Base-by-base conservation (phyloP, 2,113 vertebrate species). In the Leiothrix lutea region DNA sequence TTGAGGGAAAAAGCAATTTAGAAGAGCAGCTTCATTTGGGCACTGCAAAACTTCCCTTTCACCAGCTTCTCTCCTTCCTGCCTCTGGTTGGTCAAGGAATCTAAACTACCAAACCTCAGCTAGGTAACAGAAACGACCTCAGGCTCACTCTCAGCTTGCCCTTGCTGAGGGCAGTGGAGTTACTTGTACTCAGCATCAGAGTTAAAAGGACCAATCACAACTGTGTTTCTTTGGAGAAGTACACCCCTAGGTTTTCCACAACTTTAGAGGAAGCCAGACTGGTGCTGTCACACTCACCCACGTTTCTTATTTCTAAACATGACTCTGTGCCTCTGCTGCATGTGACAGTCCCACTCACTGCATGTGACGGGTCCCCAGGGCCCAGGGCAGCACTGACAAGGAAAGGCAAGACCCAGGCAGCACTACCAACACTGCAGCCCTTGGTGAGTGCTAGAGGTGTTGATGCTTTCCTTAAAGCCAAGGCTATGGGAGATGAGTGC, bases 81-180 rank as follows among this genome's bases (percentile, higher is more conserved):
- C 28, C 38, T 14, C 51, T 2, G 1, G 4, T 2, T 67, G 16
- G 9, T 25, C 22, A 72, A 82, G n/a, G 62, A 86, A 80, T 53
- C 24, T 85, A 48, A 85, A 13, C 40, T 38, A 19, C 1, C 1
- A 0, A 5, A 29, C 8, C 36, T 79, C 40, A 57, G 1, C 28
- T 16, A 61, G 17, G 19, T 48, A 67, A 40, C 16, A 21, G 6
- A 6, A 80, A 57, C 23, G 35, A 44, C 56, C 2, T 28, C 12
- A 2, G 48, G 44, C 28, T 62, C 3, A 1, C 51, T 51, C 62
- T 33, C 40, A 31, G 3, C 9, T 35, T 54, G 7, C 45, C 28
- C 23, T 53, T 44, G 33, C 24, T 0, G 0, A 86, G 47, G 33
- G n/a, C 40, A 36, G 58, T 0, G 2, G n/a, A 77, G 36, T 16